phyloP scores from a whole-genome alignment of 1,140 invertebrate genomes.

The Hyles vespertilio region DNA sequence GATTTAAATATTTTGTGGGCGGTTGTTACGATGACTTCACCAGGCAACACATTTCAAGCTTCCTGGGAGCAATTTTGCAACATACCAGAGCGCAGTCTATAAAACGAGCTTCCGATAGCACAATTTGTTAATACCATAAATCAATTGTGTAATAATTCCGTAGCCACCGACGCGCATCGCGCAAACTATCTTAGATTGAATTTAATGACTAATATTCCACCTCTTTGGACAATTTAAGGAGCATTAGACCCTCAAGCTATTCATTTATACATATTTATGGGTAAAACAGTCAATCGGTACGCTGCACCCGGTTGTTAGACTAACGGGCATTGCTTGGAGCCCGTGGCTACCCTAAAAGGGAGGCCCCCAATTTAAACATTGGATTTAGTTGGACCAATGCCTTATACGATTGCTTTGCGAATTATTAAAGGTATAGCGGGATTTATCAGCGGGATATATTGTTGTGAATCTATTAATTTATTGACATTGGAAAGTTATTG shows the following conservation, averaged over 20 bases:
- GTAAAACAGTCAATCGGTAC: constrained; percentile 45
- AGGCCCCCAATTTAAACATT: constrained; percentile 29
- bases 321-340: background rate
- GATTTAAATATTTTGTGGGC: too few relatives aligned
- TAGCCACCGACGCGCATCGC: constrained; percentile 21
- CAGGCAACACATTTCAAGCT: too few relatives aligned
- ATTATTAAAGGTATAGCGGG: constrained; percentile 13
- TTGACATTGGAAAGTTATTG: too few relatives aligned
- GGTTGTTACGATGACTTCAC: too few relatives aligned
- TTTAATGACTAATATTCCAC: constrained; percentile 37
- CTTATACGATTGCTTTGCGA: constrained; percentile 10
- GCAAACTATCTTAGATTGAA: constrained; percentile 32
- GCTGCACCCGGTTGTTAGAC: too few relatives aligned
- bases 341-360: constrained; percentile 25
- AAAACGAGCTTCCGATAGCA: constrained; percentile 34
- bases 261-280: constrained; percentile 54
- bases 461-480: background rate
- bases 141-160: constrained; percentile 33
- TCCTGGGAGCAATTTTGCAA: too few relatives aligned
- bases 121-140: constrained; percentile 45
- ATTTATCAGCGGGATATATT: constrained; percentile 18
- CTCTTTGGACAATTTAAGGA: constrained; percentile 47
- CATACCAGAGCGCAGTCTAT: background rate
- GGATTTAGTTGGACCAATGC: constrained; percentile 27
- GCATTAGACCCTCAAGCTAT: constrained; percentile 40